Base-by-base conservation (phyloP, 37 sponge, comb jelly and placozoan genomes). In the Lycopodina hypogea region DNA sequence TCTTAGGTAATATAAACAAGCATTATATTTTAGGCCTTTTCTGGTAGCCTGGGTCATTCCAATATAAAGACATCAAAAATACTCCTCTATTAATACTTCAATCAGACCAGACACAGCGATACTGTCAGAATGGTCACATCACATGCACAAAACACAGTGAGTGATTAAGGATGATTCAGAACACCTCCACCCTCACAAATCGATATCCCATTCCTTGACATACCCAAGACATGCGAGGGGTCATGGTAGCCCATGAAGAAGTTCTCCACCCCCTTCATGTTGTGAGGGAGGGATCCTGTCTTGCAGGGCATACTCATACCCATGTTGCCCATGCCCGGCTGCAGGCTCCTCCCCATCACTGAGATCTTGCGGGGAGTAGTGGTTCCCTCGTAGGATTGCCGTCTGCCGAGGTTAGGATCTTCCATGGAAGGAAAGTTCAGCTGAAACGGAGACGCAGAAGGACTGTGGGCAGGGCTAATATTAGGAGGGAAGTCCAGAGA, bases 311-410 rank as follows among this genome's bases (percentile, higher is more conserved):
- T 22, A 26, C 37, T 64, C 66, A 77, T 60, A 2, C 51, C 51
- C 37, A 78, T 66, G 38, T 67, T 56, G 24, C 30, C 30, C 75
- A 64, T 4, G 50, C 29, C 56, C 28, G 33, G 34, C 39, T 58
- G 45, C 40, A 33, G 64, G 21, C 21, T 19, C 62, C 1, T 0
- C 36, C 61, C 72, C 9, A 9, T 9, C 22, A 32, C 53, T 34
- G 88, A 81, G 66, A 83, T 77, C 72, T 90, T 90, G 15, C 88
- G 68, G 11, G 87, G 71, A 24, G 87, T 91, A 18, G 48, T 69
- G 45, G 79, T 33, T 0, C 75, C 72, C 45, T 91, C 92, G 50
- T 91, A 88, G 0, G 92, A 91, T 0, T 88, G 92, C 1, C 92
- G 80, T 62, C 92, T 66, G 48, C 61, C 61, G 73, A 83, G 88